These are phyloP conservation scores for Sipha flava DNA, from an alignment of 1,140 invertebrate species.

Conservation along the genomic window DNA sequence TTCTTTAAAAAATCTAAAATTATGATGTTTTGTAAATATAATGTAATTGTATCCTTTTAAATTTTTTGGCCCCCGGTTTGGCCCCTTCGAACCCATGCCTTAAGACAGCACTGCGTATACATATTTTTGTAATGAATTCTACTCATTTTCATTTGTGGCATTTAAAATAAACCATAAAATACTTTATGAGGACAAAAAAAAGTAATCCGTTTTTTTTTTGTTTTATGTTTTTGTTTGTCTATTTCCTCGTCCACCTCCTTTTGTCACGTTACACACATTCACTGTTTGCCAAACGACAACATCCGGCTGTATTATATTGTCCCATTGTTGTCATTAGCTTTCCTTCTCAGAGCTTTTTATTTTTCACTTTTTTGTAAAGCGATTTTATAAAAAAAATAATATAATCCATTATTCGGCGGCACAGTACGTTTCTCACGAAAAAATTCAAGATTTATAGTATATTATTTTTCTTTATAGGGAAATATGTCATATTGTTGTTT, in stretches of 20 bases:
- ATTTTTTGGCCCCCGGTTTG: no score
- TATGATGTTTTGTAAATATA: no score
- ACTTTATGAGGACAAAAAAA: not conserved
- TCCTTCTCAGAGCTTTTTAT: not conserved
- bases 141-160: not conserved
- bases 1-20: no score
- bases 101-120: no score
- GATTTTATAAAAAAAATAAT: not conserved
- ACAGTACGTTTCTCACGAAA: not conserved
- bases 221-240: slow-evolving; percentile 13
- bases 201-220: slow-evolving; percentile 5
- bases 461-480: no score
- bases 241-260: not conserved
- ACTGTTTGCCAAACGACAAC: slow-evolving; percentile 28
- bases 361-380: not conserved
- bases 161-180: slow-evolving; percentile 9
- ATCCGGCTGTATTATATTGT: not conserved
- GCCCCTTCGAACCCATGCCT: no score
- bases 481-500: no score
- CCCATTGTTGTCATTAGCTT: slow-evolving; percentile 28
- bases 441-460: no score
- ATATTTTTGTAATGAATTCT: not conserved
- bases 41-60: no score
- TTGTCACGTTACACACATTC: slow-evolving; percentile 21
- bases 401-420: not conserved